A percentile compares a stretch with the other conserved stretches of the same genome.
phyloP scores from a whole-genome alignment of 2,797 vertebrate genomes.

The Poeciliopsis gracilis region DNA sequence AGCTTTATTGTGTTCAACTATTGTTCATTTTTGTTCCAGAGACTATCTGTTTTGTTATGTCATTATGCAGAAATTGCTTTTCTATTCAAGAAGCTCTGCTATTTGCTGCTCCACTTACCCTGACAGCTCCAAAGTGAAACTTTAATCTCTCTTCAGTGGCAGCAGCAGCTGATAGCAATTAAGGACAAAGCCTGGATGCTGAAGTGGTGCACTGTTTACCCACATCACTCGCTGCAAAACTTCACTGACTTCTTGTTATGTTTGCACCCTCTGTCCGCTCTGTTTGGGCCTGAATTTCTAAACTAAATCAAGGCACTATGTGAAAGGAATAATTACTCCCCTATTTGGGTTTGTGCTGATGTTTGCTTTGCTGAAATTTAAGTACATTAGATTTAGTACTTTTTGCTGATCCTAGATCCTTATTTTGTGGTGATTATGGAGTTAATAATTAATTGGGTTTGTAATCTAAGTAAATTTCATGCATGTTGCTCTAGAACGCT shows the following conservation, averaged over 20 bases:
- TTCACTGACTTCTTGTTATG: slow-evolving; percentile 36
- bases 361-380: slow-evolving; percentile 23
- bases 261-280: slow-evolving; percentile 10
- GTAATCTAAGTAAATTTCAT: slow-evolving; percentile 44
- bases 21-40: slow-evolving; percentile 54
- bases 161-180: slow-evolving; percentile 80
- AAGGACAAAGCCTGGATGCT: slow-evolving; percentile 66
- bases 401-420: slow-evolving; percentile 18
- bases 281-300: slow-evolving; percentile 16
- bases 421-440: slow-evolving; percentile 21
- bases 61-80: slow-evolving; percentile 78
- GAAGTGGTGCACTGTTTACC: slow-evolving; percentile 68
- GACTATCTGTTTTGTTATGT: slow-evolving; percentile 76
- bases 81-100: slow-evolving; percentile 76
- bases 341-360: slow-evolving; percentile 27
- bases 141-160: slow-evolving; percentile 79
- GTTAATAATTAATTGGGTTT: slow-evolving; percentile 37
- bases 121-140: slow-evolving; percentile 83
- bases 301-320: slow-evolving; percentile 37
- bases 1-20: slow-evolving; percentile 50
- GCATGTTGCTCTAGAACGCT: slow-evolving; percentile 33
- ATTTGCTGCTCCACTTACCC: slow-evolving; percentile 82
- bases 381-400: slow-evolving; percentile 31
- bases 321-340: slow-evolving; percentile 29
- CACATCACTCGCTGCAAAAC: slow-evolving; percentile 49